Base-by-base conservation (phyloP, 2,888 invertebrate genomes). In the Hipparchia sbordonii region DNA sequence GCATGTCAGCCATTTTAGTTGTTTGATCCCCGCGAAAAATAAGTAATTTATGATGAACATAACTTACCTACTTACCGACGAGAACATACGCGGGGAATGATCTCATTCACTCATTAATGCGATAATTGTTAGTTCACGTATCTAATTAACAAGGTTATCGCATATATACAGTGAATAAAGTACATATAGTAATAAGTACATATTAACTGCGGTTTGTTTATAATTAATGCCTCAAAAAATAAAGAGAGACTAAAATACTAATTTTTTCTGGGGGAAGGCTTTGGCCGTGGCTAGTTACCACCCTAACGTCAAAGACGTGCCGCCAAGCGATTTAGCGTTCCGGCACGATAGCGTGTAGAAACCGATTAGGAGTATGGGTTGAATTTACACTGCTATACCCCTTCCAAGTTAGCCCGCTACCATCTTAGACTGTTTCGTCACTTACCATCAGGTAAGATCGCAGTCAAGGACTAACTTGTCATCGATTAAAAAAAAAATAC, bases 141-240 rank as follows among this genome's bases (percentile, higher is more conserved):
- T 62, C 70, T 70, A 72, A 61, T 59, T 70, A 72, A 48, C 52
- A 57, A 72, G 70, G 74, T 76, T 76, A 72, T 74, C 74, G 67
- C 45, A 57, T 67, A 61, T 72, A 12, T 60, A 39, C 39, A 8
- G 8, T 23, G 56, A 56, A 12, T 12, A 52, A 5, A 10, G 10
- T 23, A 23, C 23, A 23, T 23, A 23, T 23, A 23, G 23, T 23
- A 23, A 23, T 23, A 13, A 6, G 2, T 4, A 33, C 59, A 33
- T 33, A 9, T 12, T 39, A 10, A 10, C 39, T 39, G 59, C 33
- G 33, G 10, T 33, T 33, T 10, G 59, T 33, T 56, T 56, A 48
- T 48, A 54, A 54, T 54, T n/a, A n/a, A 54, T 5, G 4, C 12
- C 54, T 54, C 6, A 54, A 54, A 54, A 3, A 54, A n/a, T 54